Conservation (phyloP, 2,797 vertebrate species). For the Eleutherodactylus coqui region DNA sequence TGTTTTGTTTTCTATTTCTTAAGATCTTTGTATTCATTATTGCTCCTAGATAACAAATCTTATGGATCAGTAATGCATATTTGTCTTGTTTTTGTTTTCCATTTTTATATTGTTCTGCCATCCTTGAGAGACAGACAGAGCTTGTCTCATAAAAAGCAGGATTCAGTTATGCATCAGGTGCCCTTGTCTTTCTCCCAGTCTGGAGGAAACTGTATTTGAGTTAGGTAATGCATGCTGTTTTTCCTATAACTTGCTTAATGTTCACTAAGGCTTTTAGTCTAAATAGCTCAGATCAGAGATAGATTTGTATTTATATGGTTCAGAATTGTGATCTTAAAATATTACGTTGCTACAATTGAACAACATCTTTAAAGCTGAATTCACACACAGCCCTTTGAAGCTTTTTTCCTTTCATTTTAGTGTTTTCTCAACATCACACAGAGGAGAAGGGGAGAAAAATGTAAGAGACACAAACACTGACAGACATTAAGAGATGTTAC, state of each 20-base stretch:
- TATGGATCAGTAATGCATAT: too few relatives aligned
- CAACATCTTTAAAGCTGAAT: too few relatives aligned
- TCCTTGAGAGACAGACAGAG: slow-evolving; percentile 44
- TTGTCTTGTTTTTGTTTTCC: not conserved
- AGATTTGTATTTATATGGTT: not conserved
- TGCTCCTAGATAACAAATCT: too few relatives aligned
- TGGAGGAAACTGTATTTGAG: slow-evolving; percentile 21
- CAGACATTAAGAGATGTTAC: too few relatives aligned
- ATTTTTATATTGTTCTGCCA: not conserved
- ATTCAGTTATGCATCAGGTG: slow-evolving; percentile 35
- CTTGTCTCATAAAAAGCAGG: slow-evolving; percentile 38
- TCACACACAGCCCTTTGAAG: too few relatives aligned
- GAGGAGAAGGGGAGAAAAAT: too few relatives aligned
- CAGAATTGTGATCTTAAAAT: not conserved
- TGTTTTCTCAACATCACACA: too few relatives aligned
- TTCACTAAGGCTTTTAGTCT: not conserved
- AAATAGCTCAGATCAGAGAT: not conserved
- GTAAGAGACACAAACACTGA: too few relatives aligned
- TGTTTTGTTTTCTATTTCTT: too few relatives aligned
- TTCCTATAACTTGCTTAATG: not conserved
- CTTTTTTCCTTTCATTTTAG: too few relatives aligned
- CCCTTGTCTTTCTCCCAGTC: slow-evolving; percentile 41
- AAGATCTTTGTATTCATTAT: too few relatives aligned
- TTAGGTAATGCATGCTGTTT: not conserved
- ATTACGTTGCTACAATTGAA: too few relatives aligned